phyloP scores from a whole-genome alignment of 2,113 vertebrate genomes.

The Uropsilus gracilis region DNA sequence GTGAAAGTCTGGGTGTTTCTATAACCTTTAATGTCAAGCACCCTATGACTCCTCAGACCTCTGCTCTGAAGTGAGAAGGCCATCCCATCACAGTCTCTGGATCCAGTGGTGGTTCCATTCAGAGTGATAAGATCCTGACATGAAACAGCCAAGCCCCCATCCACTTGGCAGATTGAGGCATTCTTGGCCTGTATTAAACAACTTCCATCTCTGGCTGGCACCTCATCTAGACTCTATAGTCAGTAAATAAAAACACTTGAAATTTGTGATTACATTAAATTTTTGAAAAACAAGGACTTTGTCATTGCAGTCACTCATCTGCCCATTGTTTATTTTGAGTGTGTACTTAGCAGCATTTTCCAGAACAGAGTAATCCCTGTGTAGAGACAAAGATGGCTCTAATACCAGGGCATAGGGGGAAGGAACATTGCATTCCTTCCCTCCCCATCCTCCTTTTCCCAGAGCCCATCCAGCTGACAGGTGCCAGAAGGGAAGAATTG shows the following conservation, averaged over 20 bases:
- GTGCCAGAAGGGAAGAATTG: slow-evolving; percentile 77
- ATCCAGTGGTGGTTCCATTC: slow-evolving; percentile 1
- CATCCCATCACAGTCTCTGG: neutral
- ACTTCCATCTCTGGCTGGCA: slow-evolving; percentile 2
- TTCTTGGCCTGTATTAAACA: slow-evolving; percentile 33
- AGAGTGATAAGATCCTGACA: neutral
- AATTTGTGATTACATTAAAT: slow-evolving; percentile 51
- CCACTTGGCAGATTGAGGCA: neutral
- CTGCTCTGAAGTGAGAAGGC: slow-evolving; percentile 22
- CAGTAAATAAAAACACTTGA: slow-evolving; percentile 51
- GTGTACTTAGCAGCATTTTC: slow-evolving; percentile 58
- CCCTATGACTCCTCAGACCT: slow-evolving; percentile 12
- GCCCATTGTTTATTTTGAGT: slow-evolving; percentile 62
- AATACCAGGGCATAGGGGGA: neutral
- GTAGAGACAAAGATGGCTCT: slow-evolving; percentile 57
- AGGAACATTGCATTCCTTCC: slow-evolving; percentile 57
- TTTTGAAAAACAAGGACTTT: neutral
- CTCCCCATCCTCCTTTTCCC: slow-evolving; percentile 68
- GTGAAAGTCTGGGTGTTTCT: slow-evolving; percentile 47
- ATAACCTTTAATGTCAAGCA: slow-evolving; percentile 63
- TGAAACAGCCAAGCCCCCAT: slow-evolving; percentile 23
- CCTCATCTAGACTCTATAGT: slow-evolving; percentile 27
- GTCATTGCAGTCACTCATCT: slow-evolving; percentile 55
- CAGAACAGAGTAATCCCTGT: slow-evolving; percentile 51
- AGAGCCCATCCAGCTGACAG: slow-evolving; percentile 71